Conservation (phyloP, 1,140 invertebrate genomes). For the Hycleus cichorii region DNA sequence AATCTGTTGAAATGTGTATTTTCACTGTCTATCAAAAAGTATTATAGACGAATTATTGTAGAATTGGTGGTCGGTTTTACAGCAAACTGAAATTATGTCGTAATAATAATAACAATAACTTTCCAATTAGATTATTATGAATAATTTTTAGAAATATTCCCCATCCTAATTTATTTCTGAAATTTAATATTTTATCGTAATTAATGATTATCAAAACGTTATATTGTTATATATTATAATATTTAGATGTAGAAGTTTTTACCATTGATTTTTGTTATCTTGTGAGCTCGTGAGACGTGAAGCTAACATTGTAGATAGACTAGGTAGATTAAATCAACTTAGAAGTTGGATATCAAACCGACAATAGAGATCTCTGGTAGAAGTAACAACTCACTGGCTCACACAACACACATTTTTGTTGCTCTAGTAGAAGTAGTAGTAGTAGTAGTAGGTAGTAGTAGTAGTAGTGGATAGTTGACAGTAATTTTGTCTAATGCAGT, state of each 20-base stretch:
- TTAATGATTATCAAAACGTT: no score
- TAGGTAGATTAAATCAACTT: slow-evolving; percentile 26
- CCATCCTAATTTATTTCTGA: no score
- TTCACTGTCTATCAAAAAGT: no score
- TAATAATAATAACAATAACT: no score
- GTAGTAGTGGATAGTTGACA: neutral
- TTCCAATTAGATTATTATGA: no score
- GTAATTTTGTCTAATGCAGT: slow-evolving; percentile 22
- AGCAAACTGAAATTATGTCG: no score
- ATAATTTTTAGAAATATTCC: no score
- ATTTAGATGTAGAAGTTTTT: slow-evolving; percentile 30
- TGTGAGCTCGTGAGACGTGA: slow-evolving; percentile 37
- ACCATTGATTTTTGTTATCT: slow-evolving; percentile 24
- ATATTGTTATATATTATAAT: neutral
- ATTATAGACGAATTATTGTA: no score
- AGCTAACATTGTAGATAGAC: slow-evolving; percentile 34
- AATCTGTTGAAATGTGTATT: no score
- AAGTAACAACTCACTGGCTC: slow-evolving; percentile 36
- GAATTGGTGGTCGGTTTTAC: no score
- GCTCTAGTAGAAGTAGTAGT: slow-evolving; percentile 10
- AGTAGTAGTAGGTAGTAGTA: slow-evolving; percentile 19
- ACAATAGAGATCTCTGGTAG: slow-evolving; percentile 23
- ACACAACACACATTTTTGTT: neutral
- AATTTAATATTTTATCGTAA: no score
- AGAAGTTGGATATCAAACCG: slow-evolving; percentile 14